Evolutionary conservation across 2,797 vertebrate genomes (phyloP).

Genomic region (Acanthurus lineatus): DNA sequence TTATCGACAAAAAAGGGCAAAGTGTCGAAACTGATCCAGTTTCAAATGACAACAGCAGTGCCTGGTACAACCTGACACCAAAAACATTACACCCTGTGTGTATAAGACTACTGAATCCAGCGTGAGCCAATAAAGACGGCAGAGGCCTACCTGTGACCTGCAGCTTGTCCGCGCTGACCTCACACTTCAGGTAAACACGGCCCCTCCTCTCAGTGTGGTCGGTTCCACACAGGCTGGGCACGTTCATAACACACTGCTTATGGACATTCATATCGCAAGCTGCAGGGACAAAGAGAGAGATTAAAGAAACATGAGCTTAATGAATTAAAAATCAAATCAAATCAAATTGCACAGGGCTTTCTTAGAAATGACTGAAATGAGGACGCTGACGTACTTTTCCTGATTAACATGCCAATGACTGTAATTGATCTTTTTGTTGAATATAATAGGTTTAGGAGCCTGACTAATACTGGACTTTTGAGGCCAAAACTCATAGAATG

Average conservation of each 20-base stretch:
- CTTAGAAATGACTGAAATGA: background rate
- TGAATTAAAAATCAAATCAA: slow-evolving; percentile 10
- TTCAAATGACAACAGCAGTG: slow-evolving; percentile 4
- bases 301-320: background rate
- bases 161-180: slow-evolving; percentile 90
- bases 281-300: slow-evolving; percentile 72
- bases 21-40: slow-evolving; percentile 31
- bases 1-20: slow-evolving; percentile 18
- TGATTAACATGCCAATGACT: background rate
- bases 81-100: too few species aligned
- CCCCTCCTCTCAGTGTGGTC: slow-evolving; percentile 95
- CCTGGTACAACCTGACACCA: background rate
- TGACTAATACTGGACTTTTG: too few species aligned
- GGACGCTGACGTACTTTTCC: too few species aligned
- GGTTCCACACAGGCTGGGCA: slow-evolving; percentile 96
- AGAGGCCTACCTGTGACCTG: slow-evolving; percentile 89
- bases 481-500: too few species aligned
- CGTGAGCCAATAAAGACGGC: too few species aligned
- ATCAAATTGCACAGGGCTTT: background rate
- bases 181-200: slow-evolving; percentile 92
- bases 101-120: too few species aligned
- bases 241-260: slow-evolving; percentile 95
- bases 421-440: background rate
- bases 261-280: slow-evolving; percentile 99
- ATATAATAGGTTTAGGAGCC: too few species aligned